A percentile compares a stretch with the other conserved stretches of the same genome.
phyloP scores from a whole-genome alignment of 2,888 invertebrate genomes.

The Lasioglossum figueresi region DNA sequence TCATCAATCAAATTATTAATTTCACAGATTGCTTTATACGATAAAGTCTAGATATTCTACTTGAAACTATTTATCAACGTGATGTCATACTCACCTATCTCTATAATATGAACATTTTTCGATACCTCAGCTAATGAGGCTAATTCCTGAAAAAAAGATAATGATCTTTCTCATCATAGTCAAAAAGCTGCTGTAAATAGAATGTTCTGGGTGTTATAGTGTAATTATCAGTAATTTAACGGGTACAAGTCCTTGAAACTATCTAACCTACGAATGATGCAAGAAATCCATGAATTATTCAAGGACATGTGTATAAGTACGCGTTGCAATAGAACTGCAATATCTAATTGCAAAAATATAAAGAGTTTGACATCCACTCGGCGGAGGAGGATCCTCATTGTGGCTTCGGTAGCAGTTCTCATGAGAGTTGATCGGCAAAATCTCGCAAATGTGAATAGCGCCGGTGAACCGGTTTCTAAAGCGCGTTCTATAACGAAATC shows the following conservation, averaged over 20 bases:
- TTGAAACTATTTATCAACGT: not conserved
- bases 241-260: not conserved
- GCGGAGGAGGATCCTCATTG: not conserved
- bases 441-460: not conserved
- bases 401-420: not conserved
- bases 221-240: constrained; percentile 2
- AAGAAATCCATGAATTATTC: constrained; percentile 25
- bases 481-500: constrained; percentile 27
- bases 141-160: constrained; percentile 88
- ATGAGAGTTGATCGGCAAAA: not conserved
- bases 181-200: not conserved
- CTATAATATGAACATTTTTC: constrained; percentile 88
- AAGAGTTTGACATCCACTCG: not conserved
- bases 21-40: not conserved
- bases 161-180: not conserved
- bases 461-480: constrained; percentile 18
- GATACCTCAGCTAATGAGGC: constrained; percentile 86
- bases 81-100: constrained; percentile 87
- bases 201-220: not conserved
- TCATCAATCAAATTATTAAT: not conserved
- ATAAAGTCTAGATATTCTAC: constrained; percentile 14
- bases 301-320: not conserved
- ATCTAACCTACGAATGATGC: not conserved
- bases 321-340: not conserved
- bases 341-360: not conserved